Percentiles rank a stretch among this genome's conserved stretches.
phyloP scores from a whole-genome alignment of 2,113 vertebrate species.

The Ginglymostoma cirratum region DNA sequence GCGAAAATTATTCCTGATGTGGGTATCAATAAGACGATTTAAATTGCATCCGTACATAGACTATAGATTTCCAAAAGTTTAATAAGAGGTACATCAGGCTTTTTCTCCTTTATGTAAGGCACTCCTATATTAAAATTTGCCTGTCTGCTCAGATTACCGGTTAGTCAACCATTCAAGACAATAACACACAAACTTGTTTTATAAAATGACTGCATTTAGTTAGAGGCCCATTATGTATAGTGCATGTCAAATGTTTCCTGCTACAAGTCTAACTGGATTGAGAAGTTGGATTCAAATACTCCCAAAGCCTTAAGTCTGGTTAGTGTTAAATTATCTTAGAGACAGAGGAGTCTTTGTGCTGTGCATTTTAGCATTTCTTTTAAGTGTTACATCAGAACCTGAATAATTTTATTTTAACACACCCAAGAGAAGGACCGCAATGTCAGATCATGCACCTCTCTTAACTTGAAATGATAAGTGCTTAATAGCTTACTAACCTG shows the following conservation, averaged over 20 bases:
- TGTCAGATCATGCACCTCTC: not conserved
- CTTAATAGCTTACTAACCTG: not conserved
- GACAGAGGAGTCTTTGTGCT: not conserved
- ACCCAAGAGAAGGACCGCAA: not conserved
- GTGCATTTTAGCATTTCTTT: not conserved
- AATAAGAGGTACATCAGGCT: not conserved
- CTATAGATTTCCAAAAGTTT: not conserved
- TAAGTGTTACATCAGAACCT: not conserved
- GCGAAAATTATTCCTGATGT: not conserved
- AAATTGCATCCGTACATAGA: not conserved
- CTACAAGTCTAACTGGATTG: not conserved
- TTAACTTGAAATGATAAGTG: not conserved
- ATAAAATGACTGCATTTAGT: not conserved
- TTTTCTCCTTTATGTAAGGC: not conserved
- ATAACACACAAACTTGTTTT: not conserved
- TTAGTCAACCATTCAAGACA: not conserved
- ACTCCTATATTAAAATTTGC: not conserved
- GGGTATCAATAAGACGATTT: not conserved
- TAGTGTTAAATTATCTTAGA: conserved; percentile 1
- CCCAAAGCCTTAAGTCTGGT: not conserved
- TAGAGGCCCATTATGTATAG: not conserved
- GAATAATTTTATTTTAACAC: not conserved
- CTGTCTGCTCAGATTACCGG: not conserved
- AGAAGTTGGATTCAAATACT: not conserved
- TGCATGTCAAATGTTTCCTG: conserved; percentile 16